Evolutionary conservation across 2,113 vertebrate species (phyloP), one percentile per base, ranked within the genome.

Genomic region (Choloepus hoffmanni): DNA sequence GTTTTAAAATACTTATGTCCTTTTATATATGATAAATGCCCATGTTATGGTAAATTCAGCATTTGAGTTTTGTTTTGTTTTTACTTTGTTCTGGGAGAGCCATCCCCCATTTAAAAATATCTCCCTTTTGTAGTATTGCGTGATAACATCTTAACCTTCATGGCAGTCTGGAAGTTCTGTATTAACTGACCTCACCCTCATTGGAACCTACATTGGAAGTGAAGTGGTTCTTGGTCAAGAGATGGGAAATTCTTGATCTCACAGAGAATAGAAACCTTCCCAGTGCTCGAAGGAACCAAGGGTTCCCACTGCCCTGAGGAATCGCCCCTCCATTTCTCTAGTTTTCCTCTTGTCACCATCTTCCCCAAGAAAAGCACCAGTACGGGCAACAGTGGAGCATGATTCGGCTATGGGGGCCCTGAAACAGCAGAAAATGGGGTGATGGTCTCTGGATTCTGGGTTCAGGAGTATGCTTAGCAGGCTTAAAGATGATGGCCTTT

Each of bases 291-390:
- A 60, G 62, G 3, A 82, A 4, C 40, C n/a, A 33, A 14, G 43
- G 48, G 9, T 33, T 58, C 26, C n/a, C 58, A 3, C 1, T 2
- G n/a, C 24, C 1, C 43, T 68, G 24, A n/a, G 30, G 24, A 65
- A 7, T 33, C 65, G 26, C 53, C 19, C 43, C 10, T 43, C 67
- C 30, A 0, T 40, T 43, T 88, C 62, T 60, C 7, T 2, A 14
- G 15, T 23, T 23, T 9, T 9, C 72, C n/a, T 60, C 4, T 60
- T 50, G 23, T 28, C 7, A 9, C 19, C 2, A 11, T 3, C 0
- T 7, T 79, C 48, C 7, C n/a, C 12, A 4, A 10, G 21, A 85
- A 50, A 90, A 81, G 23, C 67, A 10, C 10, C 18, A 1, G 4
- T 5, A n/a, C 14, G 53, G 79, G 74, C 68, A 30, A 23, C 6